Base-by-base conservation (phyloP, 2,113 vertebrate species). In the Leptobrachium ailaonicum region DNA sequence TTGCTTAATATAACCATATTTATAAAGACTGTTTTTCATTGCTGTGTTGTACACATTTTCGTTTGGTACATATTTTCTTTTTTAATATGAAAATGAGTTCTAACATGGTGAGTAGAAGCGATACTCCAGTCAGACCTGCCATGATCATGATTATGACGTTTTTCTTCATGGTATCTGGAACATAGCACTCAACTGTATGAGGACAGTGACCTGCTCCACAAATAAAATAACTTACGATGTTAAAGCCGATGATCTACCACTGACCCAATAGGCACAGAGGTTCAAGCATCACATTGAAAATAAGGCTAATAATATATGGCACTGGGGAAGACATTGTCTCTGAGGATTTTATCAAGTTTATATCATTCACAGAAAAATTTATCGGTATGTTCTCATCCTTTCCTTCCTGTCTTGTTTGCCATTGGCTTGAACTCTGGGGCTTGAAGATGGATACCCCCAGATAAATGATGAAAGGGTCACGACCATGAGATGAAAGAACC, bases 401-500 rank as follows among this genome's bases (percentile, higher is more conserved):
- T 50, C 4, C 4, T 4, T 4, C 47, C 4, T 50, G 4, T 4
- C 47, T 50, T 32, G 20, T 32, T 32, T 32, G 20, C 20, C 20
- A 32, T 50, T 50, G 47, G 8, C 4, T 50, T 4, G 47, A 8
- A 50, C 47, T 50, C 47, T 50, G 47, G 8, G 47, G 8, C 47
- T 50, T 50, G 4, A 8, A 50, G 8, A 50, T 50, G 47, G 47
- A 50, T 50, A 8, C 8, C 47, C 47, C 70, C 5, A 87, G 80
- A 83, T 94, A 89, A 87, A 98, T 85, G 45, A 98, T 88, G 0
- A 96, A 96, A 0, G 96, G 96, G 67, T 97, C 91, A 96, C 92
- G 0, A 97, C 95, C 85, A 98, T 97, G 83, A 98, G 94, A 91
- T 98, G 96, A 83, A 98, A 89, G 63, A 96, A 95, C 97, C 96